Base-by-base conservation (phyloP, 2,113 vertebrate species). In the Nerophis ophidion region DNA sequence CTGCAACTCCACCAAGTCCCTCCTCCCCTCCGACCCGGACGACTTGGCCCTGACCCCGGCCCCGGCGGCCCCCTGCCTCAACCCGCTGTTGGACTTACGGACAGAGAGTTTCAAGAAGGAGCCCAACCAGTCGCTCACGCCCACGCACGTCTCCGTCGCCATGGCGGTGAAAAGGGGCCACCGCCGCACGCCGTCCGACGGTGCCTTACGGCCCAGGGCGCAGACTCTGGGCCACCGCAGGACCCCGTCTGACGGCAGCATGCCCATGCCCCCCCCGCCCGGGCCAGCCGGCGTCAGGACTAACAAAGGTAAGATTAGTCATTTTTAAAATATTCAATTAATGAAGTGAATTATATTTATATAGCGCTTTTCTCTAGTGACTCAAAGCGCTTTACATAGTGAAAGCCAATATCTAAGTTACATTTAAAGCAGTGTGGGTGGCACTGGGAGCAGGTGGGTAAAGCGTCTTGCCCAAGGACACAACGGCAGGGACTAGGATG, bases 91-190 rank as follows among this genome's bases (percentile, higher is more conserved):
- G 82, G 94, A 95, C 73, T 76, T 94, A 67, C 89, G 90, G 70
- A 86, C 92, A 0, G 94, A 95, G 82, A 95, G 92, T 78, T 96
- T 96, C 79, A 95, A 96, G 85, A 91, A 89, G 73, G 92, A 93
- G 80, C 93, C 93, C 49, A 91, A 90, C 61, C 93, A 93, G 88
- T 95, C 93, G 0, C 92, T 95, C 60, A 94, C 94, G 0, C 94
- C 93, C 67, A 95, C 94, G 3, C 94, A 94, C 1, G 89, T 94
- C 63, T 93, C 91, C 0, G 90, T 87, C 2, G 54, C 90, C 4
- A 90, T 86, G 66, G 79, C 91, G 0, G 42, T 90, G 65, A 89
- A 79, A 75, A 87, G 90, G 1, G 91, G 91, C 3, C 93, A 95
- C 85, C 86, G 92, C 5, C 89, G 92, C 48, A 95, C 93, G 0